These are phyloP conservation scores for Fulmarus glacialis DNA, from an alignment of 2,113 vertebrate genomes.

Conservation along the genomic window DNA sequence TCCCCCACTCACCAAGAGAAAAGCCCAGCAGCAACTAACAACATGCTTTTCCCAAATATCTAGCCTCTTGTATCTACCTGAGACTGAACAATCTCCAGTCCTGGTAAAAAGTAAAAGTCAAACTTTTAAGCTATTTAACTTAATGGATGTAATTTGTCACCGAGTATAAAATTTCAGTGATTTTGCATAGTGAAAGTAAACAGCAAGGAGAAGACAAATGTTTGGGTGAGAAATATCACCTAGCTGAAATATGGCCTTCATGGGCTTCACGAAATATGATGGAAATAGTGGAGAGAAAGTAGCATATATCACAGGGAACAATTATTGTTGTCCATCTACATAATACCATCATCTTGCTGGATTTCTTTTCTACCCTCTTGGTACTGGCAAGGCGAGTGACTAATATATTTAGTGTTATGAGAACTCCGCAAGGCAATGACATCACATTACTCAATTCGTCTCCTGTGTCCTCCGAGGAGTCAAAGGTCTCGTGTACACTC, in stretches of 20 bases:
- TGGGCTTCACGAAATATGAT: neutral
- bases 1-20: neutral
- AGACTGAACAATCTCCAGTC: neutral
- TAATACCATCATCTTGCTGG: neutral
- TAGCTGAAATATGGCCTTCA: neutral
- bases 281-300: neutral
- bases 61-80: neutral
- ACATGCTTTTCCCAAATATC: neutral
- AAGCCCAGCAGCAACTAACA: neutral
- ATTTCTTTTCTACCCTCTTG: slow-evolving; percentile 43
- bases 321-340: slow-evolving; percentile 24
- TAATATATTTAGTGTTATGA: slow-evolving; percentile 70
- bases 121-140: neutral
- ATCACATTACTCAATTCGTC: slow-evolving; percentile 72
- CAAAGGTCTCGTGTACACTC: slow-evolving; percentile 68
- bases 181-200: neutral
- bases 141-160: neutral
- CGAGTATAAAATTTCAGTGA: neutral
- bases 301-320: slow-evolving; percentile 14
- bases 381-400: slow-evolving; percentile 54
- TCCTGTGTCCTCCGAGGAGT: slow-evolving; percentile 67
- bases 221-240: neutral
- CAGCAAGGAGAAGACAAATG: neutral
- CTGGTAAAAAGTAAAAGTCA: neutral
- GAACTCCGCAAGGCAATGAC: slow-evolving; percentile 73